Base-by-base conservation (phyloP, 2,797 vertebrate species). In the Cuculus canorus region DNA sequence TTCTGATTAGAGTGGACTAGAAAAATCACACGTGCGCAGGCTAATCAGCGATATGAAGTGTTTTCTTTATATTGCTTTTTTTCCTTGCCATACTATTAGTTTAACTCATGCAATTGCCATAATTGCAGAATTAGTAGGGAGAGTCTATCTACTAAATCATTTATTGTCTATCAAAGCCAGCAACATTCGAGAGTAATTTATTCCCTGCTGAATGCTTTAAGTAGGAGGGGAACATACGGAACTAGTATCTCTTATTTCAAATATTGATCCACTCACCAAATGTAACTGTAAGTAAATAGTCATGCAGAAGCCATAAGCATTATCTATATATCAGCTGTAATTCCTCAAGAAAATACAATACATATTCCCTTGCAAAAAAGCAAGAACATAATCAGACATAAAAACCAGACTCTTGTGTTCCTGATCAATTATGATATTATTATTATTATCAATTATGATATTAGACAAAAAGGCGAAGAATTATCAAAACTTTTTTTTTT, bases 211-310 rank as follows among this genome's bases (percentile, higher is more conserved):
- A 88, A 88, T 41, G 48, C 27, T 82, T 57, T 47, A 72, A 61
- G 68, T 54, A 83, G 84, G n/a, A 80, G 43, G 17, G 18, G 30
- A 94, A 63, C 71, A 90, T 82, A 86, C 30, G 73, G 82, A 88
- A 25, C 13, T 65, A 53, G 17, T 78, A 21, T 80, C n/a, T 87
- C 33, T 47, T 72, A 53, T 76, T 88, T 95, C 76, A 91, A 88
- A 90, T 88, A 93, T 70, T 90, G 91, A 93, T 91, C 87, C 32
- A 76, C 47, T 76, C 69, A 70, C 68, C 24, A 73, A 90, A 32
- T 19, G 33, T 54, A 54, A 64, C 43, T 66, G 43, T 63, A 81
- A 86, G 54, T 17, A 96, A 93, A 95, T 5, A 92, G 25, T 79
- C 30, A 52, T 52, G 37, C 13, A 86, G 61, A 90, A 91, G 79